phyloP scores from a whole-genome alignment of 2,113 vertebrate species.

The Seriola dumerili region DNA sequence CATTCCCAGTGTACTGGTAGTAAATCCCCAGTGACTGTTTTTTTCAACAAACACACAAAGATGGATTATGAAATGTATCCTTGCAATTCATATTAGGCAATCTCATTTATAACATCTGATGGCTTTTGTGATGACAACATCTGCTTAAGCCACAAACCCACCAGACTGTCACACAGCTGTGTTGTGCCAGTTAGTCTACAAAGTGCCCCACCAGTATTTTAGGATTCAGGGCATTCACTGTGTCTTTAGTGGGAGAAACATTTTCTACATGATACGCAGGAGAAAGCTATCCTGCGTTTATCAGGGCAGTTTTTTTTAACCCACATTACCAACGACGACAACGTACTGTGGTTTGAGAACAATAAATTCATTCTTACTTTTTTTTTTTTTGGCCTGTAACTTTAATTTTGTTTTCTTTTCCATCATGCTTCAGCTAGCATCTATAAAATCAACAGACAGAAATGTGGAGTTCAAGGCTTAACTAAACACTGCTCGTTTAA shows the following conservation, averaged over 20 bases:
- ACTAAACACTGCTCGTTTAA: no score
- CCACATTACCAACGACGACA: neutral
- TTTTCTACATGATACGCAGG: neutral
- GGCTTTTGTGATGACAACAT: constrained; percentile 33
- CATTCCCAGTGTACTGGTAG: constrained; percentile 14
- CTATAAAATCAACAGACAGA: neutral
- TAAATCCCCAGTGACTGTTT: constrained; percentile 38
- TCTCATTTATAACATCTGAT: constrained; percentile 40
- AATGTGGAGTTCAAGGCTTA: no score
- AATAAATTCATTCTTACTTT: neutral
- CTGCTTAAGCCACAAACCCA: constrained; percentile 39
- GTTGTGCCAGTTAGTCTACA: constrained; percentile 7
- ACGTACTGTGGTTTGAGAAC: neutral
- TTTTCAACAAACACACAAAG: constrained; percentile 40
- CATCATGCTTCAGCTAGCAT: neutral
- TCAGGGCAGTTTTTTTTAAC: neutral
- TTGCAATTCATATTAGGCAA: constrained; percentile 20
- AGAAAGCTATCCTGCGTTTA: neutral
- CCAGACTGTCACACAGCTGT: constrained; percentile 38
- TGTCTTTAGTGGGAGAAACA: neutral
- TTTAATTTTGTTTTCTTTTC: neutral
- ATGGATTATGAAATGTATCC: constrained; percentile 38
- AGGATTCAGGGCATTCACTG: constrained; percentile 48
- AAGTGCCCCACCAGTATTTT: constrained; percentile 25
- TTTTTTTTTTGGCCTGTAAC: neutral